Base-by-base conservation (phyloP, 2,113 vertebrate species). In the Scomber scombrus region DNA sequence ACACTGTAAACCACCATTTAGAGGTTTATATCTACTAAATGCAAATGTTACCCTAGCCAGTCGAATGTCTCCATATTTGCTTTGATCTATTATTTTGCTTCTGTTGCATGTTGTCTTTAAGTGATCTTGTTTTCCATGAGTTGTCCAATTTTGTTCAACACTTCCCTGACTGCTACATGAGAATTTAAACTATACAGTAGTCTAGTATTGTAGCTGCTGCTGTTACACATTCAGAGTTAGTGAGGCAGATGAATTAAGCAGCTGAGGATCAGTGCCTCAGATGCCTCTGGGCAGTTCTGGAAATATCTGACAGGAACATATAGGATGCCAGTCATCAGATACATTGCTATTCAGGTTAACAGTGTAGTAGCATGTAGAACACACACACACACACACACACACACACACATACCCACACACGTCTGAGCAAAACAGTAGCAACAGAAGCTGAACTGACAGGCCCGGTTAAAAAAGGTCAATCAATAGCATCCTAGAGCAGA, bases 401-500 rank as follows among this genome's bases (percentile, higher is more conserved):
- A 23, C n/a, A n/a, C n/a, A 26, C 23, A 26, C 1, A 26, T 2
- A 26, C 23, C 19, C 15, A 50, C 18, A 23, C 54, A 46, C 5
- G 4, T 19, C 8, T 18, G 34, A 5, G 26, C 18, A 49, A 12
- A 52, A n/a, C 43, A 65, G 52, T 31, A 19, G 58, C 54, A 58
- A 52, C 6, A 26, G 15, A 23, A 72, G 62, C 49, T 82, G 83
- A 77, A 69, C 78, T 26, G 68, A 82, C 45, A 23, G 16, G 70
- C 21, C 63, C 47, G 47, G 29, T 43, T 71, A 47, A 71, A 81
- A 64, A 61, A 66, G 75, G 78, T 78, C 70, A 90, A 83, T 86
- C 87, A 80, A 86, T 85, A 71, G 55, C 55, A 58, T 81, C 68
- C 58, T 14, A 2, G 40, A 56, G 55, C 51, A 29, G 51, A 51